Conservation (phyloP, 2,888 invertebrate species). For the Terebella lapidaria region DNA sequence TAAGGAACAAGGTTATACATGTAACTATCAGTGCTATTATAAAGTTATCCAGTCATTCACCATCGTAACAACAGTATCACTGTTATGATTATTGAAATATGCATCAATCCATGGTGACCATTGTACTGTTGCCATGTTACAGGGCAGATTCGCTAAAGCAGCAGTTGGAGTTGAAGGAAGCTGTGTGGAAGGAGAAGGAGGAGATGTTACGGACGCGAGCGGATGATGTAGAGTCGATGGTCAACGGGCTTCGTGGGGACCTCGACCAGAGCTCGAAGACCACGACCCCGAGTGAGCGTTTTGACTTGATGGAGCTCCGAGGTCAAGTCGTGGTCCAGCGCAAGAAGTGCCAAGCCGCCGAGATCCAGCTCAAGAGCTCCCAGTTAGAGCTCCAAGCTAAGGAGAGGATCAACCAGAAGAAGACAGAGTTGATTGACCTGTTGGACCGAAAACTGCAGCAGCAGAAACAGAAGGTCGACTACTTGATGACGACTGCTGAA, state of each 20-base stretch:
- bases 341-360: background rate
- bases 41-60: no score
- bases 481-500: conserved; percentile 15
- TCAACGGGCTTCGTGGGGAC: background rate
- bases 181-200: conserved; percentile 1
- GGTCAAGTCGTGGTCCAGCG: background rate
- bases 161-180: conserved; percentile 5
- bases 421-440: conserved; percentile 5
- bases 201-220: background rate
- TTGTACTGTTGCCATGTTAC: no score
- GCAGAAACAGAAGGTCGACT: conserved; percentile 9
- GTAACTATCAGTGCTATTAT: no score
- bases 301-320: conserved; percentile 4
- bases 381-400: conserved; percentile 3
- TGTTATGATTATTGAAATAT: no score
- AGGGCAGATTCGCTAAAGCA: no score
- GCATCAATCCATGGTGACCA: no score
- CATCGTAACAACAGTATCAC: no score
- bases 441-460: background rate
- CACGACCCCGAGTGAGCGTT: background rate
- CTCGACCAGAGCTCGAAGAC: background rate
- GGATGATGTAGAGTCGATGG: background rate
- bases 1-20: no score
- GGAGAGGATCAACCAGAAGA: background rate
- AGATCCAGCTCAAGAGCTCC: background rate